phyloP scores from a whole-genome alignment of 2,797 vertebrate species.

The Pelodytes ibericus region DNA sequence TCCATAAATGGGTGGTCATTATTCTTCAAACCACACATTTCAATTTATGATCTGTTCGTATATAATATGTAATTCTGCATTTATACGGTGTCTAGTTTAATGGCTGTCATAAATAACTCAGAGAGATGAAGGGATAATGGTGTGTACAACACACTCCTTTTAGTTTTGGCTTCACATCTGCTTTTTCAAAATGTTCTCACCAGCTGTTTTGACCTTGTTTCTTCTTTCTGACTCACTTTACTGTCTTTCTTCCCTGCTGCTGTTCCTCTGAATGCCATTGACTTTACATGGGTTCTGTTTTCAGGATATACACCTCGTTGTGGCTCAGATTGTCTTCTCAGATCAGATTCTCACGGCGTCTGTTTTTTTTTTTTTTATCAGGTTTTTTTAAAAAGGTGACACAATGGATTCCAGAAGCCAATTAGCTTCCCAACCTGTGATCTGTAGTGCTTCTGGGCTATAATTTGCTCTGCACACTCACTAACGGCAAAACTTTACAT shows the following conservation, averaged over 20 bases:
- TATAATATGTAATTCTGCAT: constrained; percentile 30
- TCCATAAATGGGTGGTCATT: background rate
- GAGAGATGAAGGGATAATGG: constrained; percentile 27
- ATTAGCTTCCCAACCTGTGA: too few species aligned
- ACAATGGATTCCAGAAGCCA: too few species aligned
- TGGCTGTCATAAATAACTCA: constrained; percentile 33
- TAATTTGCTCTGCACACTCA: too few species aligned
- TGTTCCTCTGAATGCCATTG: constrained; percentile 64
- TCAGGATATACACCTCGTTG: constrained; percentile 65
- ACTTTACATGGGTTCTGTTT: constrained; percentile 58
- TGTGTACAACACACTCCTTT: constrained; percentile 1
- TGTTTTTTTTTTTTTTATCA: constrained; percentile 16
- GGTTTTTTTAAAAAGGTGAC: background rate
- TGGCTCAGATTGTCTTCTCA: constrained; percentile 50
- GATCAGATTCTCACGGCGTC: constrained; percentile 47
- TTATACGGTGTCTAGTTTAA: constrained; percentile 30
- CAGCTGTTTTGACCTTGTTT: constrained; percentile 64
- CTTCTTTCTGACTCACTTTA: constrained; percentile 61
- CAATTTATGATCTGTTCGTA: constrained; percentile 26
- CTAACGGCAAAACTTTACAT: too few species aligned
- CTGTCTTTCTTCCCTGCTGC: constrained; percentile 54
- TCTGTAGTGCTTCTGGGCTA: too few species aligned
- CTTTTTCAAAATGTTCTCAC: constrained; percentile 52
- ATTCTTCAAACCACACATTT: constrained; percentile 7
- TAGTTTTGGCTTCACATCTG: constrained; percentile 27